These are phyloP conservation scores for Drosophila bipectinata DNA, from an alignment of 1,140 invertebrate species.

Conservation along the genomic window DNA sequence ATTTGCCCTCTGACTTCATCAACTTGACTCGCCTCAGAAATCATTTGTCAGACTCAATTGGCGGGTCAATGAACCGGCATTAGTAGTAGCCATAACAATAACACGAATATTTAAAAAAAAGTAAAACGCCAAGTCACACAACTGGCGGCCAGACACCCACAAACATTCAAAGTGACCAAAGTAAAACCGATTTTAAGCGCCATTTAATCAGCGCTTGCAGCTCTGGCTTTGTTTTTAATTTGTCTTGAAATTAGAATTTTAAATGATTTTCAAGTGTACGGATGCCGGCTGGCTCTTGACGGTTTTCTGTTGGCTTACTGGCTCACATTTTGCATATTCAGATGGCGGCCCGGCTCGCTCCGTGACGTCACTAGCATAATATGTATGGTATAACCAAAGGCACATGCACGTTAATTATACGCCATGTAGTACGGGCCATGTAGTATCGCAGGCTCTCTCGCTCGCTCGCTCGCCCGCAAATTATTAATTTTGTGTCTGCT, in stretches of 20 bases:
- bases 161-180: slow-evolving; percentile 67
- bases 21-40: slow-evolving; percentile 42
- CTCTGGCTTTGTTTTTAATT: slow-evolving; percentile 73
- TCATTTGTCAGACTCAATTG: slow-evolving; percentile 52
- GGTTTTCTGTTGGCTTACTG: slow-evolving; percentile 2
- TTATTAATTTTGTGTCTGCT: slow-evolving; percentile 79
- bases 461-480: slow-evolving; percentile 33
- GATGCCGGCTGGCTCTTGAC: slow-evolving; percentile 8
- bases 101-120: slow-evolving; percentile 41
- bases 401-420: slow-evolving; percentile 82
- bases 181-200: slow-evolving; percentile 65
- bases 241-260: slow-evolving; percentile 82
- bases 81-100: slow-evolving; percentile 40
- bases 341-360: slow-evolving; percentile 22
- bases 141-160: slow-evolving; percentile 49
- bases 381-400: slow-evolving; percentile 48
- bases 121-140: slow-evolving; percentile 16
- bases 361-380: slow-evolving; percentile 78
- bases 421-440: slow-evolving; percentile 68
- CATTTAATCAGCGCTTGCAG: slow-evolving; percentile 76
- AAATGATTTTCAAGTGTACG: slow-evolving; percentile 63
- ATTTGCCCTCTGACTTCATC: slow-evolving; percentile 54
- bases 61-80: slow-evolving; percentile 49
- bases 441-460: slow-evolving; percentile 27
- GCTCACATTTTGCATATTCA: slow-evolving; percentile 67